Percentiles rank a stretch among this genome's conserved stretches.
Conservation (phyloP, 2,888 invertebrate species). For the Cloeon dipterum region DNA sequence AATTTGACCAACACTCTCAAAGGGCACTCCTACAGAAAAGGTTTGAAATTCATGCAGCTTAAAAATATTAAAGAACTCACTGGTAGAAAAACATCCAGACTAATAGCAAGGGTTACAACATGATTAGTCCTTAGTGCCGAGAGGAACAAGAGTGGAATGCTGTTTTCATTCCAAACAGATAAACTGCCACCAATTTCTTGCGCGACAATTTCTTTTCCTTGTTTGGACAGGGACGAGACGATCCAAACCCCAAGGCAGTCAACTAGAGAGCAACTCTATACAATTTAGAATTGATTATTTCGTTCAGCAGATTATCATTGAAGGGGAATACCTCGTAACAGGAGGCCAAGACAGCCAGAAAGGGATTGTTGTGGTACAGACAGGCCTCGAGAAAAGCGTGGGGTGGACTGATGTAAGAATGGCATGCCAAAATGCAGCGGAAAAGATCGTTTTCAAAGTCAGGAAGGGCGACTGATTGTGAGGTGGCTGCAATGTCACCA, state of each 20-base stretch:
- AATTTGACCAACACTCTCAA: constrained; percentile 24
- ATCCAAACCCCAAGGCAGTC: constrained; percentile 36
- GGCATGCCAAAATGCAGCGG: constrained; percentile 17
- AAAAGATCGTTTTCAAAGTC: constrained; percentile 4
- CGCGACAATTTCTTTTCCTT: neutral
- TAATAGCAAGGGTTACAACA: constrained; percentile 33
- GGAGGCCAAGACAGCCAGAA: constrained; percentile 39
- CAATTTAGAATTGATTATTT: constrained; percentile 5
- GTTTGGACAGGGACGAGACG: constrained; percentile 4
- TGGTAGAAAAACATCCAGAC: constrained; percentile 45
- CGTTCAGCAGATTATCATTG: constrained; percentile 1
- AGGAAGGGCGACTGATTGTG: too few species aligned
- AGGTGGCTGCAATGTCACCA: neutral
- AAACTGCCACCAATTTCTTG: neutral
- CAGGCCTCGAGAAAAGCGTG: constrained; percentile 35
- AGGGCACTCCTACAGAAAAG: constrained; percentile 41
- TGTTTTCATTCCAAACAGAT: constrained; percentile 5
- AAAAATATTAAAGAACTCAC: constrained; percentile 16
- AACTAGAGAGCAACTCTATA: constrained; percentile 35
- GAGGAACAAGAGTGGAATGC: constrained; percentile 21
- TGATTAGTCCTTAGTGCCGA: constrained; percentile 31
- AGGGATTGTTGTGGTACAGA: constrained; percentile 28
- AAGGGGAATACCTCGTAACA: too few species aligned
- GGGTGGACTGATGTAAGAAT: constrained; percentile 30
- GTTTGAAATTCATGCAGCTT: too few species aligned